Evolutionary conservation across 1,140 invertebrate species (phyloP).

Genomic region (Tetraneura akinire): DNA sequence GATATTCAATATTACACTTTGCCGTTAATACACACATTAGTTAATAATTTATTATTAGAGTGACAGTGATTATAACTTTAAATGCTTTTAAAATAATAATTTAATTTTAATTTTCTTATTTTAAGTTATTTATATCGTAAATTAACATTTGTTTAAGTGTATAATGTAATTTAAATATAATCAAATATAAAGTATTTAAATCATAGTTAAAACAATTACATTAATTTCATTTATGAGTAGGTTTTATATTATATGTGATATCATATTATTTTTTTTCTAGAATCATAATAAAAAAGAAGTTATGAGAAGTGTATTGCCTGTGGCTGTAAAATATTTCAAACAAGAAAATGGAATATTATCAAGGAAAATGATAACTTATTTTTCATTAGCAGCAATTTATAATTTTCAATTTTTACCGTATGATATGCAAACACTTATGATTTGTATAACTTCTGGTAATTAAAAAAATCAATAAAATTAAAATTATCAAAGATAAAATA

Average conservation of each 20-base stretch:
- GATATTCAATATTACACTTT: too few relatives aligned
- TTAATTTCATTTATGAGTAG: too few relatives aligned
- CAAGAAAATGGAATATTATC: constrained; percentile 88
- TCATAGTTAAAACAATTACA: too few relatives aligned
- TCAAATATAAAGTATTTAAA: too few relatives aligned
- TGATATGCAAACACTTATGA: constrained; percentile 85
- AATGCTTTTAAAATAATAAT: not conserved
- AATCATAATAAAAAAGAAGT: constrained; percentile 85
- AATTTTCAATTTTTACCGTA: constrained; percentile 82
- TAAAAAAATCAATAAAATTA: not conserved
- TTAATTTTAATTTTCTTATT: not conserved
- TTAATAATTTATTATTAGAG: too few relatives aligned
- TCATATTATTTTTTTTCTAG: constrained; percentile 61
- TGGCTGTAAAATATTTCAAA: constrained; percentile 87
- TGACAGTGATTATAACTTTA: not conserved
- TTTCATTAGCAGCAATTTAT: constrained; percentile 87
- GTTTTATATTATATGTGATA: too few relatives aligned
- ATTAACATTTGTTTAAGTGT: not conserved
- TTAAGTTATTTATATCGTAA: too few relatives aligned
- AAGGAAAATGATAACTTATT: constrained; percentile 84
- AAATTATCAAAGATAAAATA: too few relatives aligned
- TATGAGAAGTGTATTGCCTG: constrained; percentile 84
- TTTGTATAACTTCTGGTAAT: constrained; percentile 81
- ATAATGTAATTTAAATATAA: not conserved
- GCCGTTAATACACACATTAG: too few relatives aligned